Conservation (phyloP, 2,113 vertebrate genomes). For the Forbesichthys papilliferus region DNA sequence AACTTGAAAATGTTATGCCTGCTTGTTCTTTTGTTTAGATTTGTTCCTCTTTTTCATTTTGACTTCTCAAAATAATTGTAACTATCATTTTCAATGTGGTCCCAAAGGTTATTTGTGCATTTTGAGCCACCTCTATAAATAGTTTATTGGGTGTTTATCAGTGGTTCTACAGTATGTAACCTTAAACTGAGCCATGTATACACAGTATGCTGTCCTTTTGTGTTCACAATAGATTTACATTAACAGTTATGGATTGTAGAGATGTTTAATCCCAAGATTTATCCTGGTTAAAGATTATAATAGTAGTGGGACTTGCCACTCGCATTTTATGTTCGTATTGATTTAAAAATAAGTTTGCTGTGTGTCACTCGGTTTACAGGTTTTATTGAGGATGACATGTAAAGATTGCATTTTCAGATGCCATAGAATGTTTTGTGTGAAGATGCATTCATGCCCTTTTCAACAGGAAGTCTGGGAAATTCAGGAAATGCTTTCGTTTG, state of each 20-base stretch:
- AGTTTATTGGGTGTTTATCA: neutral
- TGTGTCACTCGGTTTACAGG: constrained; percentile 4
- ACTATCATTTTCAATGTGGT: constrained; percentile 7
- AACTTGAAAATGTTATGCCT: constrained; percentile 74
- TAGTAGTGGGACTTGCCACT: constrained; percentile 9
- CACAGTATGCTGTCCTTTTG: constrained; percentile 11
- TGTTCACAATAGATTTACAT: neutral
- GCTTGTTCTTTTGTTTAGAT: constrained; percentile 46
- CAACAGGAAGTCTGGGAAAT: constrained; percentile 13
- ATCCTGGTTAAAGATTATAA: no score
- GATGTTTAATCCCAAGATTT: no score
- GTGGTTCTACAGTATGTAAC: constrained; percentile 37
- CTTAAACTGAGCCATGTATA: constrained; percentile 58
- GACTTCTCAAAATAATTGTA: constrained; percentile 36
- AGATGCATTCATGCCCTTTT: constrained; percentile 35
- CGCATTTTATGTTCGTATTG: neutral
- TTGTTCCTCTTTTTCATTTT: constrained; percentile 28
- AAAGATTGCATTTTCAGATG: neutral
- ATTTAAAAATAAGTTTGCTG: constrained; percentile 17
- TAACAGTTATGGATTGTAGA: no score
- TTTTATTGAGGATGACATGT: neutral
- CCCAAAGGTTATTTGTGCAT: no score
- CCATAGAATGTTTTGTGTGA: constrained; percentile 20
- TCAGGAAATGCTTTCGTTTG: constrained; percentile 35
- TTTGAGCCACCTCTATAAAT: neutral